Evolutionary conservation across 2,113 vertebrate species (phyloP).

Genomic region (Dolichallabes microphthalmus): DNA sequence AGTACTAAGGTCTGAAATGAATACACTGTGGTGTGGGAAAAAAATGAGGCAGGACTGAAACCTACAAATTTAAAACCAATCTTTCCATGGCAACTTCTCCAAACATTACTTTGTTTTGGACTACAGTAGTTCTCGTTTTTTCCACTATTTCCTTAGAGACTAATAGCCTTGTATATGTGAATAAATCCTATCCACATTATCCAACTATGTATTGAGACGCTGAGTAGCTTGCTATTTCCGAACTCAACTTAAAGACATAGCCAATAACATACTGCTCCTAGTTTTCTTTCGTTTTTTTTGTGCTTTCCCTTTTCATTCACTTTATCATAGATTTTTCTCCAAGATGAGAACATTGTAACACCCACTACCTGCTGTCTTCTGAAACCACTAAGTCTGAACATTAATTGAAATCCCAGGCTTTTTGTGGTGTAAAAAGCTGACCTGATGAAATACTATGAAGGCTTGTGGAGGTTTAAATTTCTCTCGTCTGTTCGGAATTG

Average conservation of each 20-base stretch:
- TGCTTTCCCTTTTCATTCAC: constrained; percentile 29
- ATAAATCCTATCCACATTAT: constrained; percentile 7
- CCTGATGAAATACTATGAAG: constrained; percentile 35
- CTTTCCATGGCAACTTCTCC: constrained; percentile 70
- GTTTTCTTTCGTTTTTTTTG: too few species aligned
- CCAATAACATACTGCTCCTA: constrained; percentile 1
- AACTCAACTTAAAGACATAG: background rate
- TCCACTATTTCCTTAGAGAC: constrained; percentile 23
- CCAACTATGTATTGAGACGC: background rate
- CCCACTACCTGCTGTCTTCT: constrained; percentile 8
- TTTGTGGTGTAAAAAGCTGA: constrained; percentile 39
- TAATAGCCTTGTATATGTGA: constrained; percentile 2
- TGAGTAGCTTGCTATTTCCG: background rate
- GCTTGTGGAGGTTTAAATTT: constrained; percentile 36
- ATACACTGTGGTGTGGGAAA: constrained; percentile 25
- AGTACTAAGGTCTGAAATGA: background rate
- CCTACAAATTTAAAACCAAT: constrained; percentile 58
- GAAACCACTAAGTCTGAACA: constrained; percentile 45
- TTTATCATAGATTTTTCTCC: constrained; percentile 47
- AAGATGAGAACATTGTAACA: constrained; percentile 38
- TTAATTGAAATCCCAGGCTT: constrained; percentile 57
- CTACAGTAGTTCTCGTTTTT: constrained; percentile 39
- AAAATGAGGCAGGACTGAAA: constrained; percentile 48
- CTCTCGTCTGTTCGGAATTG: constrained; percentile 34
- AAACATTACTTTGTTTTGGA: constrained; percentile 61